Conservation (phyloP, 2,888 invertebrate species). For the Psylliodes chrysocephalus region DNA sequence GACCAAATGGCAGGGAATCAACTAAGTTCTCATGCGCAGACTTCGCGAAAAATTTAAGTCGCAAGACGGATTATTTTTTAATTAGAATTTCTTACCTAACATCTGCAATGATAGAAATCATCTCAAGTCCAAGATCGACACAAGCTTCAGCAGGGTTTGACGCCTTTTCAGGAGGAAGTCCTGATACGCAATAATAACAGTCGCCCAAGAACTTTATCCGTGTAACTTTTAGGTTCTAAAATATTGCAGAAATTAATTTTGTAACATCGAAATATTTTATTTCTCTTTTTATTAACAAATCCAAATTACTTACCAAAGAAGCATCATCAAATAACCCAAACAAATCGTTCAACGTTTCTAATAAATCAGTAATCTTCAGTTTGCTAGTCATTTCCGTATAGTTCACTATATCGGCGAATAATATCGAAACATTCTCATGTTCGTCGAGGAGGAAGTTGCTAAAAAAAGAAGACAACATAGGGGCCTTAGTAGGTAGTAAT, state of each 20-base stretch:
- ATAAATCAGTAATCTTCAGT: constrained; percentile 78
- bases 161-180: constrained; percentile 77
- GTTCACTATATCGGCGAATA: constrained; percentile 94
- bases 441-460: constrained; percentile 89
- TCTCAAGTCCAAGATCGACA: constrained; percentile 89
- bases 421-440: constrained; percentile 87
- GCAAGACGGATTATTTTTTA: background rate
- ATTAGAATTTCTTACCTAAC: constrained; percentile 69
- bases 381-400: constrained; percentile 89
- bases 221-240: constrained; percentile 77
- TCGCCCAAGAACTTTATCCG: constrained; percentile 94
- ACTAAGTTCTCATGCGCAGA: too few species aligned
- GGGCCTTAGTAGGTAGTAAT: too few species aligned
- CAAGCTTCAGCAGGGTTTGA: constrained; percentile 89
- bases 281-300: too few species aligned
- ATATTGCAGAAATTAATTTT: too few species aligned
- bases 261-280: too few species aligned
- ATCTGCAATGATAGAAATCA: constrained; percentile 90
- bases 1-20: too few species aligned
- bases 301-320: constrained; percentile 75
- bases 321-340: constrained; percentile 93
- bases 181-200: constrained; percentile 93
- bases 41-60: too few species aligned
- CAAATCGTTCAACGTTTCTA: constrained; percentile 88
- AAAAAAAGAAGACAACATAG: too few species aligned